phyloP scores from a whole-genome alignment of 2,113 vertebrate genomes.

The Puntigrus tetrazona region DNA sequence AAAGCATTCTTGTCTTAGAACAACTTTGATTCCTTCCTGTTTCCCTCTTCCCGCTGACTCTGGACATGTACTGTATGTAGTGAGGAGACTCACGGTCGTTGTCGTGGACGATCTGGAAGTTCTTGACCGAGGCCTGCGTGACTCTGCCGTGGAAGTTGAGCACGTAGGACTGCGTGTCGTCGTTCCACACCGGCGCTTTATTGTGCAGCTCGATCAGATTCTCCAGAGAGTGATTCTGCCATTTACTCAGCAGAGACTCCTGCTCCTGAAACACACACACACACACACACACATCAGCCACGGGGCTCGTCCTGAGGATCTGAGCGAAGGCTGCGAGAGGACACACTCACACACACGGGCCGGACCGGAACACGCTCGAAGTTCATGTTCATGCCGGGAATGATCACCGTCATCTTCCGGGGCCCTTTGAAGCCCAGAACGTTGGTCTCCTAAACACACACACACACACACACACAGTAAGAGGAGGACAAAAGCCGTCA shows the following conservation, averaged over 20 bases:
- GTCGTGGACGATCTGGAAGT: slow-evolving; percentile 97
- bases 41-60: no score
- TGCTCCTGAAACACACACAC: slow-evolving; percentile 78
- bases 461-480: not conserved
- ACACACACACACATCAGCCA: not conserved
- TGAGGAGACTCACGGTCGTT: slow-evolving; percentile 87
- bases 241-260: slow-evolving; percentile 88
- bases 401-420: slow-evolving; percentile 95
- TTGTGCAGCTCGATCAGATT: slow-evolving; percentile 95
- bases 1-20: no score
- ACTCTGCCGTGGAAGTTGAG: slow-evolving; percentile 96
- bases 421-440: slow-evolving; percentile 97
- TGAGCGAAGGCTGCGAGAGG: not conserved
- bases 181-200: slow-evolving; percentile 96
- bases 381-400: slow-evolving; percentile 95
- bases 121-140: slow-evolving; percentile 96
- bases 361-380: slow-evolving; percentile 87
- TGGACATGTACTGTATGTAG: no score
- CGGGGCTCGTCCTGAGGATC: not conserved
- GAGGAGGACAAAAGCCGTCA: not conserved
- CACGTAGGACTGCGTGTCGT: slow-evolving; percentile 96
- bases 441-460: slow-evolving; percentile 87
- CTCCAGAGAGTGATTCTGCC: slow-evolving; percentile 86
- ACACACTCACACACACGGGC: slow-evolving; percentile 83
- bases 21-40: no score